Conservation (phyloP, 2,888 invertebrate genomes). For the Lutraria lutraria region DNA sequence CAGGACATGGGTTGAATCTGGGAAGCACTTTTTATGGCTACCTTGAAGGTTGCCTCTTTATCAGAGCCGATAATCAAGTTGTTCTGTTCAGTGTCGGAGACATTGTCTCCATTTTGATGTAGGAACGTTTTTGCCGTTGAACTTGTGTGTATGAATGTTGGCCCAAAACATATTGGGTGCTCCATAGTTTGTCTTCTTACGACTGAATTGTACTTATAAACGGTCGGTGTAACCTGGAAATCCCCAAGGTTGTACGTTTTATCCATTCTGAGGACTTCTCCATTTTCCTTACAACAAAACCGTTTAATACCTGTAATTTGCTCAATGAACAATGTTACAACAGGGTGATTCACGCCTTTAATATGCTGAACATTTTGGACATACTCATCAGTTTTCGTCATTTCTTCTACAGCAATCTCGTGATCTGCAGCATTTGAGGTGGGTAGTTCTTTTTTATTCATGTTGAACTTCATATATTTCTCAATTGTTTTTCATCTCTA, state of each 20-base stretch:
- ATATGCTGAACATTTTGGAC: conserved; percentile 37
- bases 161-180: conserved; percentile 47
- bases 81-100: conserved; percentile 10
- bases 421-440: conserved; percentile 34
- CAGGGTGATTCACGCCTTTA: conserved; percentile 29
- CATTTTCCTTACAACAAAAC: conserved; percentile 34
- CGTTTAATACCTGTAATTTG: conserved; percentile 35
- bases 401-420: conserved; percentile 33
- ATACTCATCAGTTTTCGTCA: conserved; percentile 45
- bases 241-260: conserved; percentile 42
- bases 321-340: conserved; percentile 40
- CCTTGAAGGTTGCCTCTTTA: conserved; percentile 48
- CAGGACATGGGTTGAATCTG: conserved; percentile 40
- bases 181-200: conserved; percentile 23
- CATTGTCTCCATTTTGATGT: background rate
- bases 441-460: background rate
- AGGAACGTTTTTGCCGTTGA: conserved; percentile 40
- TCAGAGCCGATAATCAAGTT: conserved; percentile 42
- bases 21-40: conserved; percentile 45
- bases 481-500: conserved; percentile 31
- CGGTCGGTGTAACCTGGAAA: conserved; percentile 36
- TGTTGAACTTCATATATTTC: conserved; percentile 24
- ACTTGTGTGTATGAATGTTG: conserved; percentile 43
- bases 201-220: conserved; percentile 29
- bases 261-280: conserved; percentile 32